A percentile compares a stretch with the other conserved stretches of the same genome.
Evolutionary conservation across 30 jellyfish, hydroid and myxozoan genomes (phyloP).

Genomic region (Mastigias papua): DNA sequence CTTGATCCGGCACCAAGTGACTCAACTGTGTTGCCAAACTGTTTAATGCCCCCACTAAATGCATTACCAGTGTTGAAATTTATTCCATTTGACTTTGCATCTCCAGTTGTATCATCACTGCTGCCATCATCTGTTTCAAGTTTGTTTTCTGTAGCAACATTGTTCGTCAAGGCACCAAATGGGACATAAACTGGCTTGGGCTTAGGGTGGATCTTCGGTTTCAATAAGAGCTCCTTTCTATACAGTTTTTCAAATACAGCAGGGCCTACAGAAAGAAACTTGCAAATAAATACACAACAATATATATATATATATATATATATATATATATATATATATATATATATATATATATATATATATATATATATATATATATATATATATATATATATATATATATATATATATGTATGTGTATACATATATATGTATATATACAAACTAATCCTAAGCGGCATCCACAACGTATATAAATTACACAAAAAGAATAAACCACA

Average conservation of each 20-base stretch:
- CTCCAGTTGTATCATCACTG: conserved; percentile 37
- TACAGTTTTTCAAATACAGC: conserved; percentile 45
- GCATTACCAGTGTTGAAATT: background rate
- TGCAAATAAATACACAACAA: too few species aligned
- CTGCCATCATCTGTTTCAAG: conserved; percentile 22
- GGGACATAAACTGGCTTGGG: conserved; percentile 13
- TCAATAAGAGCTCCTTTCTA: conserved; percentile 31
- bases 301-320: too few species aligned
- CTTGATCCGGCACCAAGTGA: conserved; percentile 13
- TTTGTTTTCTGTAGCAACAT: background rate
- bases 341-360: too few species aligned
- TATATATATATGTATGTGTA: too few species aligned
- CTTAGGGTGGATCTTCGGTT: conserved; percentile 49
- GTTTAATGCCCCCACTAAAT: conserved; percentile 15
- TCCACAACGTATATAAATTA: too few species aligned
- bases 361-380: too few species aligned
- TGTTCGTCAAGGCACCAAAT: background rate
- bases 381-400: too few species aligned
- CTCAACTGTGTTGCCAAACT: conserved; percentile 3
- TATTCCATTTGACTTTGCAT: conserved; percentile 9
- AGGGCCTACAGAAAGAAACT: conserved; percentile 54
- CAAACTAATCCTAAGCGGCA: too few species aligned
- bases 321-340: too few species aligned
- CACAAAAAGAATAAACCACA: too few species aligned
- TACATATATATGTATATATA: too few species aligned